Conservation (phyloP, 2,888 invertebrate species). For the Matsumyia berberina region DNA sequence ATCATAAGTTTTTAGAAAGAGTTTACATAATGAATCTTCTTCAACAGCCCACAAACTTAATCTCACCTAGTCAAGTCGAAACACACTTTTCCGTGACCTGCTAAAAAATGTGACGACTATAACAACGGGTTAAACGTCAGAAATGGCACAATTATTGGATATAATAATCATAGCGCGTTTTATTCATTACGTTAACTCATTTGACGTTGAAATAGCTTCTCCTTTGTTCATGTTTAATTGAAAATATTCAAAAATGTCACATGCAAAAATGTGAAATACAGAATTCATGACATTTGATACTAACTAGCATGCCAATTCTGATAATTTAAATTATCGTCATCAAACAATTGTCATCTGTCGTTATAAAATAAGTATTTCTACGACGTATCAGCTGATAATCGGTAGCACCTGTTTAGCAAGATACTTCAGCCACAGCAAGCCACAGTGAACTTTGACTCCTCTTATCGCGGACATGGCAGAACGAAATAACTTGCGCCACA, state of each 20-base stretch:
- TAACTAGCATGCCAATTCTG: background rate
- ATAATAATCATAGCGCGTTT: too few relatives aligned
- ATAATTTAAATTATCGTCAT: background rate
- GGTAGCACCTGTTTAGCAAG: slow-evolving; percentile 27
- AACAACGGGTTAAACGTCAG: too few relatives aligned
- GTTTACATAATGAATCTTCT: too few relatives aligned
- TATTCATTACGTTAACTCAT: too few relatives aligned
- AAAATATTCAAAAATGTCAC: background rate
- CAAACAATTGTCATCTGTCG: background rate
- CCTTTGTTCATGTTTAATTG: background rate
- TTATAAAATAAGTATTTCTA: background rate
- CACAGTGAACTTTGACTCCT: slow-evolving; percentile 33
- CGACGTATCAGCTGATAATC: slow-evolving; percentile 1
- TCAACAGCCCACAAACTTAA: too few relatives aligned
- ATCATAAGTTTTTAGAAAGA: too few relatives aligned
- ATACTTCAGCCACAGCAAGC: background rate
- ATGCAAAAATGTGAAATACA: background rate
- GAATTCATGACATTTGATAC: background rate
- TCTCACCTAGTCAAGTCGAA: too few relatives aligned
- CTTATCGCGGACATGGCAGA: slow-evolving; percentile 30
- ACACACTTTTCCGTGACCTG: too few relatives aligned
- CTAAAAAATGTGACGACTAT: too few relatives aligned
- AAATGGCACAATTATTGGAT: too few relatives aligned
- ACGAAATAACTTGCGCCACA: slow-evolving; percentile 17
- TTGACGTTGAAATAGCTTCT: too few relatives aligned